Percentiles rank a stretch among this genome's conserved stretches.
phyloP scores from a whole-genome alignment of 2,888 invertebrate species.

The Dromius quadrimaculatus region DNA sequence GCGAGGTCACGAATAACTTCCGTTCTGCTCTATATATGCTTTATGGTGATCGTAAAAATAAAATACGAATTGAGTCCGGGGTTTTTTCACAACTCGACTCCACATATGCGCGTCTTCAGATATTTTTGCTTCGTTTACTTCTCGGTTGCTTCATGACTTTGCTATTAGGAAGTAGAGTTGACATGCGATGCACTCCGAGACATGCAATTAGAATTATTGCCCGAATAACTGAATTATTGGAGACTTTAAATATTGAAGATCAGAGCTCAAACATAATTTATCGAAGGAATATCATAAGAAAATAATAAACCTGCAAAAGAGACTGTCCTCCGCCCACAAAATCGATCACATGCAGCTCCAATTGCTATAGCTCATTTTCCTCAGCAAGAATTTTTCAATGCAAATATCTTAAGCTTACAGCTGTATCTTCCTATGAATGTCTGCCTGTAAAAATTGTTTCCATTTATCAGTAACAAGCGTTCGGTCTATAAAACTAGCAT shows the following conservation, averaged over 20 bases:
- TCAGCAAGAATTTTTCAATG: no score
- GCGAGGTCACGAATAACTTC: slow-evolving; percentile 51
- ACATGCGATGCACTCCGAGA: slow-evolving; percentile 18
- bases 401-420: no score
- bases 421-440: no score
- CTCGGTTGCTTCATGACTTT: slow-evolving; percentile 6
- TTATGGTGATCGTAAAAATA: slow-evolving; percentile 50
- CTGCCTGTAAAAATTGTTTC: no score
- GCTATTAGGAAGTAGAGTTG: neutral
- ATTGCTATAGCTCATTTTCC: no score
- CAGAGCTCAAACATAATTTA: slow-evolving; percentile 14
- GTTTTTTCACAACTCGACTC: slow-evolving; percentile 32
- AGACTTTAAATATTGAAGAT: slow-evolving; percentile 13
- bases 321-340: no score
- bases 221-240: slow-evolving; percentile 25
- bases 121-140: slow-evolving; percentile 8
- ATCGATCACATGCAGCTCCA: no score
- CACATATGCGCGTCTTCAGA: no score
- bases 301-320: no score
- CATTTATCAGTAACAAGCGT: no score
- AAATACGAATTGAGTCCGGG: slow-evolving; percentile 40
- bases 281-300: neutral
- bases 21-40: slow-evolving; percentile 47
- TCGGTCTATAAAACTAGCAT: no score
- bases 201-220: slow-evolving; percentile 42